phyloP scores from a whole-genome alignment of 2,888 invertebrate genomes.

The Clanis bilineata region DNA sequence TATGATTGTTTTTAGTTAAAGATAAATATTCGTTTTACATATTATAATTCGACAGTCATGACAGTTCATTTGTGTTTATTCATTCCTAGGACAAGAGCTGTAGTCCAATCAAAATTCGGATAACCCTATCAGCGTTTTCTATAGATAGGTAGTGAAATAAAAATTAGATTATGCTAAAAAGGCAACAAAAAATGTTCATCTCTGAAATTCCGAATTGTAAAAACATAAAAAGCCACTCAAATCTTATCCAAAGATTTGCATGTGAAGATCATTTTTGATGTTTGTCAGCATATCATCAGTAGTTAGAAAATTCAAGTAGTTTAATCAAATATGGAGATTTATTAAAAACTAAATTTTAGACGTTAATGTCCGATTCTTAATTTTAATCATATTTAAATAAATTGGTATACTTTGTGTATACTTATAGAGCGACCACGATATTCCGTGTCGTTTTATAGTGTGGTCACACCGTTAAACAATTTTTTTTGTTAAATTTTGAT shows the following conservation, averaged over 20 bases:
- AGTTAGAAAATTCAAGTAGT: neutral
- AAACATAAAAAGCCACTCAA: neutral
- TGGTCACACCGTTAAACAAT: too few relatives aligned
- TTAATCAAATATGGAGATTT: neutral
- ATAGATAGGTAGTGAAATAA: neutral
- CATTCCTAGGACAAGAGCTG: too few relatives aligned
- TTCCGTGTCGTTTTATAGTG: too few relatives aligned
- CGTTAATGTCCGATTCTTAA: neutral
- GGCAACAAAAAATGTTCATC: neutral
- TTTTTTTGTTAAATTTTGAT: too few relatives aligned
- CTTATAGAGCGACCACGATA: too few relatives aligned
- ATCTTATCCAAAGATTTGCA: neutral
- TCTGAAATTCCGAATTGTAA: conserved; percentile 12
- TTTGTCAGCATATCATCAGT: conserved; percentile 17
- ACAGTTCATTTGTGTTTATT: too few relatives aligned
- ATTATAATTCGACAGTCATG: too few relatives aligned
- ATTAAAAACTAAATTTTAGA: neutral
- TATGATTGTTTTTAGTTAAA: too few relatives aligned
- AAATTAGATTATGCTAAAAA: neutral
- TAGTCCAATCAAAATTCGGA: too few relatives aligned
- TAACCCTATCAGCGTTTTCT: neutral
- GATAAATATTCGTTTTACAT: too few relatives aligned
- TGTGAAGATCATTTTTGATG: neutral
- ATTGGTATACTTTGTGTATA: neutral
- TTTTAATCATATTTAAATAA: neutral